A percentile compares a stretch with the other conserved stretches of the same genome.
Conservation (phyloP, 2,113 vertebrate genomes). For the Alexandromys fortis region DNA sequence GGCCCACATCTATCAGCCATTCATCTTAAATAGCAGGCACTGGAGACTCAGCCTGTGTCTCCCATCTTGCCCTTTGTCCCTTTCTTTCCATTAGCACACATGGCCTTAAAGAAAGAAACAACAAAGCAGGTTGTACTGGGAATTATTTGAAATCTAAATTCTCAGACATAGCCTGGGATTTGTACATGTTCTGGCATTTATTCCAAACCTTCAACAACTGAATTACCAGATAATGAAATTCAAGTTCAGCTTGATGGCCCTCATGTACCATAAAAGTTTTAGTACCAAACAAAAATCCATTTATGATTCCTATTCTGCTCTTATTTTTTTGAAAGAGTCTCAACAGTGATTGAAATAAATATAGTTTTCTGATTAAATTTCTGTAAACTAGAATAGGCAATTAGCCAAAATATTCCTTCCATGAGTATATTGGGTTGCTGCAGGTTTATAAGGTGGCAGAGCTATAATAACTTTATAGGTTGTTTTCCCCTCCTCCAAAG, state of each 20-base stretch:
- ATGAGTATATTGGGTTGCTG: not conserved
- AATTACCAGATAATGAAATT: constrained; percentile 7
- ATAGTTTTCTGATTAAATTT: constrained; percentile 35
- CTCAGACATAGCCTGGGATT: not conserved
- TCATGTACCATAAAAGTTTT: not conserved
- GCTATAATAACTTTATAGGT: not conserved
- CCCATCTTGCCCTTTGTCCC: not conserved
- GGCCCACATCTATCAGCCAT: not conserved
- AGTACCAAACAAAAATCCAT: not conserved
- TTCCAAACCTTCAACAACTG: not conserved
- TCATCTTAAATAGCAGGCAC: too few relatives aligned
- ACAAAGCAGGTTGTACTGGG: not conserved
- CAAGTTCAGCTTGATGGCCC: not conserved
- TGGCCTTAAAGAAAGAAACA: not conserved
- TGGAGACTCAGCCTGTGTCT: not conserved
- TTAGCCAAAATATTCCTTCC: not conserved
- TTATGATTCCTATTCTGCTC: not conserved
- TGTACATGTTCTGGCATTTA: not conserved
- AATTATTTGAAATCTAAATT: not conserved
- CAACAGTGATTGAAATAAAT: not conserved
- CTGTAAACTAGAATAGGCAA: not conserved
- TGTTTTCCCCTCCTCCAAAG: not conserved
- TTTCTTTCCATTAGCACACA: not conserved
- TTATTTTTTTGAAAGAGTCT: not conserved
- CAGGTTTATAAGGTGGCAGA: not conserved